Base-by-base conservation (phyloP, 2,113 vertebrate genomes). In the Centropristis striata region DNA sequence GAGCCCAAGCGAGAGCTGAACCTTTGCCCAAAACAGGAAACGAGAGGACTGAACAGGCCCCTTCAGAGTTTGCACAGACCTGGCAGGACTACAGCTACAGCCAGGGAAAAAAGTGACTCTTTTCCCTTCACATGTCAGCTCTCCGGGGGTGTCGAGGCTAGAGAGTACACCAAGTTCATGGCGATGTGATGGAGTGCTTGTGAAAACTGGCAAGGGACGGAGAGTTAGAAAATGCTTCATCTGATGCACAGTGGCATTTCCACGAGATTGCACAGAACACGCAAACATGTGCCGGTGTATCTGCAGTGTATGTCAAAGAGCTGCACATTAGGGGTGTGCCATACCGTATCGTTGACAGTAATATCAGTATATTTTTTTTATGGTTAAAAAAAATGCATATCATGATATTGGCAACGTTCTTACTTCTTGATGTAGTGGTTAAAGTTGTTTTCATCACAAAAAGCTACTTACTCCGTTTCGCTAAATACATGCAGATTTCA, bases 21-120 rank as follows among this genome's bases (percentile, higher is more conserved):
- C 85, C 66, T 89, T 90, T 85, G 74, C 65, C 78, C 86, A 85
- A 85, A 85, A 84, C 81, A 70, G 71, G 69, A 78, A 78, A 75
- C 64, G 7, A 37, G 74, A 84, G 71, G 54, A 66, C 67, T 25
- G 59, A 69, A 74, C 47, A 46, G 37, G 37, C 57, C 58, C 55
- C 83, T 27, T n/a, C 0, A 55, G 67, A 73, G 65, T 77, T 69
- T 80, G 32, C 55, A 57, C 20, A 21, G 54, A 78, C 54, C 69
- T 81, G 72, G 57, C 64, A 79, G 46, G 73, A 27, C 86, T 78
- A 81, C 65, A 57, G 27, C 78, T 53, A 36, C 75, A 76, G 66
- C 75, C 27, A 20, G 18, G 37, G 54, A 59, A 57, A n/a, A 32
- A 64, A 71, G 70, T 66, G 82, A 88, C 82, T 84, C 57, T 83